These are phyloP conservation scores for Danio choprae DNA, from an alignment of 2,797 vertebrate genomes.

Conservation along the genomic window DNA sequence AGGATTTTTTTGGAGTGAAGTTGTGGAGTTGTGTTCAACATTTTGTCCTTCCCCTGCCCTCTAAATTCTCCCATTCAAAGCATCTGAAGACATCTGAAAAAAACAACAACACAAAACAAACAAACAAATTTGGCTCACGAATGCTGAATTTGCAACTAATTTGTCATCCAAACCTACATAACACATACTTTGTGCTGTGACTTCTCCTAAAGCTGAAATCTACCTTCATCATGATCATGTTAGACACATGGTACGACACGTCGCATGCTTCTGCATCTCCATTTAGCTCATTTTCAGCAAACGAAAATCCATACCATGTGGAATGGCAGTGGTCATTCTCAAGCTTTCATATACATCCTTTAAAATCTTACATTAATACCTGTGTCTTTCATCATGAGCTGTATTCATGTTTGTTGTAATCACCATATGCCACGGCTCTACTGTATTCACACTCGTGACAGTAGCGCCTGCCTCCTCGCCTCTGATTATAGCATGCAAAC, in stretches of 20 bases:
- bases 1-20: conserved; percentile 65
- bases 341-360: not conserved
- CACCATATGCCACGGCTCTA: conserved; percentile 30
- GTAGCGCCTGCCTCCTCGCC: conserved; percentile 21
- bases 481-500: conserved; percentile 39
- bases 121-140: conserved; percentile 7
- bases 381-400: conserved; percentile 13
- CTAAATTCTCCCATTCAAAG: conserved; percentile 45
- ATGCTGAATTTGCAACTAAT: not conserved
- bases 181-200: conserved; percentile 61
- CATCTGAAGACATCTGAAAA: not conserved
- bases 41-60: conserved; percentile 61
- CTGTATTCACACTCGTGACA: conserved; percentile 20
- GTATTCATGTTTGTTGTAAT: conserved; percentile 22
- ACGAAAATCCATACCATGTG: conserved; percentile 22
- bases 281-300: not conserved
- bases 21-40: conserved; percentile 69
- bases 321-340: not conserved
- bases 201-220: conserved; percentile 60
- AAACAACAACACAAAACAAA: too few species aligned
- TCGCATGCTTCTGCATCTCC: not conserved
- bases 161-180: conserved; percentile 14
- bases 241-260: not conserved
- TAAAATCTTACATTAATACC: conserved; percentile 7
- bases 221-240: conserved; percentile 10